phyloP scores from a whole-genome alignment of 2,113 vertebrate genomes.

The Rhinoptilus africanus region DNA sequence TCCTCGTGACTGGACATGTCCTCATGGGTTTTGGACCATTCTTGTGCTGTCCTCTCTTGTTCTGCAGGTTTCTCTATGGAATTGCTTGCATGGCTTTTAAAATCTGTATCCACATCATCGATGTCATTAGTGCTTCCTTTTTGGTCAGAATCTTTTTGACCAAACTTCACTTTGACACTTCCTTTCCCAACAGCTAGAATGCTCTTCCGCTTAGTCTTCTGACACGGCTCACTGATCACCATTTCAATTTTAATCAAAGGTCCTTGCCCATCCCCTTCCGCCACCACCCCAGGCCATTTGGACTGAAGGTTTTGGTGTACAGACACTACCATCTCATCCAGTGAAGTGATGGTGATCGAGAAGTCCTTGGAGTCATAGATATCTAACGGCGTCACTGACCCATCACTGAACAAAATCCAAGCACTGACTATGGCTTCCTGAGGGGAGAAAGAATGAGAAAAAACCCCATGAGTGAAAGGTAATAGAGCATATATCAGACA shows the following conservation, averaged over 20 bases:
- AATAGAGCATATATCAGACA: neutral
- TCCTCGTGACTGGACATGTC: conserved; percentile 68
- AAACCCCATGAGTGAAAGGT: neutral
- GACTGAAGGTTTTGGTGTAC: conserved; percentile 76
- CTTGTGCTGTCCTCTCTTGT: conserved; percentile 76
- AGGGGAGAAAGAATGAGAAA: neutral
- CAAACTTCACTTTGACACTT: conserved; percentile 86
- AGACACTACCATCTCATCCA: conserved; percentile 90
- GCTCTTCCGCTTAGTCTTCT: conserved; percentile 95
- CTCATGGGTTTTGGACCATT: conserved; percentile 71
- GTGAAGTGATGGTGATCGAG: conserved; percentile 81
- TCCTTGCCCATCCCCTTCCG: conserved; percentile 91
- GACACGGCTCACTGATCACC: conserved; percentile 91
- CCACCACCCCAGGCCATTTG: conserved; percentile 83
- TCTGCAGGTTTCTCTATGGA: conserved; percentile 73
- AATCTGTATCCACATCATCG: conserved; percentile 53
- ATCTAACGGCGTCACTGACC: conserved; percentile 89
- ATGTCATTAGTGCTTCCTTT: conserved; percentile 74
- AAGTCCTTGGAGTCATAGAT: conserved; percentile 95
- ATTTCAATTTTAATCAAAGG: conserved; percentile 89
- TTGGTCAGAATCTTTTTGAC: conserved; percentile 71
- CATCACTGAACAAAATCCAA: conserved; percentile 95
- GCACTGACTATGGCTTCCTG: conserved; percentile 91
- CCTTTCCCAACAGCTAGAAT: conserved; percentile 87
- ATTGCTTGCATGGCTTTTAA: conserved; percentile 79